Conservation (phyloP, 2,797 vertebrate genomes). For the Rhinatrema bivittatum region DNA sequence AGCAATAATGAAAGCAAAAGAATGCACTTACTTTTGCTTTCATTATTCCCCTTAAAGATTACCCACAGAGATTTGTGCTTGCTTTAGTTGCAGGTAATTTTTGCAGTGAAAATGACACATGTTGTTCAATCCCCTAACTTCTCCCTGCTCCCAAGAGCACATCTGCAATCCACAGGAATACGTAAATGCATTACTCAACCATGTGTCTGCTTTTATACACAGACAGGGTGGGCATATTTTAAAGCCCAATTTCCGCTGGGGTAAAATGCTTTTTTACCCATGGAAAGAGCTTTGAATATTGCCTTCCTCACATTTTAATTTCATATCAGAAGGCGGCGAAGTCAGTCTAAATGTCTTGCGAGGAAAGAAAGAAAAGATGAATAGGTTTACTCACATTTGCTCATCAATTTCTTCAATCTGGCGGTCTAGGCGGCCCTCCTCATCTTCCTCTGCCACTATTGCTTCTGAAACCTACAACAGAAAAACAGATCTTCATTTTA, state of each 20-base stretch:
- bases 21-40: too few species aligned
- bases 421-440: slow-evolving; percentile 87
- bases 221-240: neutral
- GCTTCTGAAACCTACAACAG: slow-evolving; percentile 79
- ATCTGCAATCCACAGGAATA: too few species aligned
- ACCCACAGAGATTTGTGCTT: too few species aligned
- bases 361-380: slow-evolving; percentile 11
- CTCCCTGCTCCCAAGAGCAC: too few species aligned
- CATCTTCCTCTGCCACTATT: slow-evolving; percentile 94
- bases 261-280: neutral
- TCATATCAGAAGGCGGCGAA: neutral
- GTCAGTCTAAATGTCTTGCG: neutral
- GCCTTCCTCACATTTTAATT: neutral
- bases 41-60: too few species aligned
- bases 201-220: neutral
- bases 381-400: slow-evolving; percentile 71
- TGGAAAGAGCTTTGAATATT: neutral
- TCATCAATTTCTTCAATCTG: slow-evolving; percentile 96
- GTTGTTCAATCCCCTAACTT: too few species aligned
- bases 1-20: too few species aligned
- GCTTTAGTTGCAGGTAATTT: too few species aligned
- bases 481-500: slow-evolving; percentile 21
- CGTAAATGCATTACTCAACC: too few species aligned
- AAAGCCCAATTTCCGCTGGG: neutral
- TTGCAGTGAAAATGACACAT: too few species aligned